phyloP scores from a whole-genome alignment of 2,797 vertebrate genomes.

The Xenops minutus region DNA sequence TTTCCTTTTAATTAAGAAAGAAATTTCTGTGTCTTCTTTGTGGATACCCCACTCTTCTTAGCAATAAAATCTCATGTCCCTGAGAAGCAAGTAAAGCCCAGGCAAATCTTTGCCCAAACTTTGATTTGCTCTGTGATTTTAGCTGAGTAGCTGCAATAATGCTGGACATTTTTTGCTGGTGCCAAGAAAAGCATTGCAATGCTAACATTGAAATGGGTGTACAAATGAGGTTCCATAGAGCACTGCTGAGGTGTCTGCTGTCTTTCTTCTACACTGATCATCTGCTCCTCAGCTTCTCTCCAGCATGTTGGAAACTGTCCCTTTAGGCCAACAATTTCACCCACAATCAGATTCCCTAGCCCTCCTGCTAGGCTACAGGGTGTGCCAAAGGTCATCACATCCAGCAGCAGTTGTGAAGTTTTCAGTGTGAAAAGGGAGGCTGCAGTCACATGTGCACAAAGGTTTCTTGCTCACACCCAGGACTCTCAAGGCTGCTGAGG shows the following conservation, averaged over 20 bases:
- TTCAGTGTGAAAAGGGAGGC: background rate
- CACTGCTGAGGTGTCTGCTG: background rate
- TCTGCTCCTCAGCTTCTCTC: background rate
- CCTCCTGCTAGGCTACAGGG: background rate
- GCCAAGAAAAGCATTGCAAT: background rate
- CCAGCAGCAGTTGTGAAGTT: background rate
- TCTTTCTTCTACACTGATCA: background rate
- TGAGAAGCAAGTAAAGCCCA: background rate
- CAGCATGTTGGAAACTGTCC: background rate
- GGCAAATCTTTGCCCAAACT: background rate
- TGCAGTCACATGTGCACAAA: background rate
- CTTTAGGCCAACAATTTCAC: background rate
- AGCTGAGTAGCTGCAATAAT: background rate
- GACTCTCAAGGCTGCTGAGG: background rate
- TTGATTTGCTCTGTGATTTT: background rate
- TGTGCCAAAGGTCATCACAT: background rate
- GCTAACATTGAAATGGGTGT: background rate
- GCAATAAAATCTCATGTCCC: background rate
- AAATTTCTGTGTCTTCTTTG: conserved; percentile 22
- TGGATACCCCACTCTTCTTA: background rate
- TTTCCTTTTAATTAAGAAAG: conserved; percentile 74
- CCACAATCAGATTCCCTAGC: background rate
- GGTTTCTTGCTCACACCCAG: background rate
- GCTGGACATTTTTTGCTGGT: background rate
- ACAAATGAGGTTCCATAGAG: background rate